Conservation (phyloP, 2,888 invertebrate species). For the Hedya salicella region DNA sequence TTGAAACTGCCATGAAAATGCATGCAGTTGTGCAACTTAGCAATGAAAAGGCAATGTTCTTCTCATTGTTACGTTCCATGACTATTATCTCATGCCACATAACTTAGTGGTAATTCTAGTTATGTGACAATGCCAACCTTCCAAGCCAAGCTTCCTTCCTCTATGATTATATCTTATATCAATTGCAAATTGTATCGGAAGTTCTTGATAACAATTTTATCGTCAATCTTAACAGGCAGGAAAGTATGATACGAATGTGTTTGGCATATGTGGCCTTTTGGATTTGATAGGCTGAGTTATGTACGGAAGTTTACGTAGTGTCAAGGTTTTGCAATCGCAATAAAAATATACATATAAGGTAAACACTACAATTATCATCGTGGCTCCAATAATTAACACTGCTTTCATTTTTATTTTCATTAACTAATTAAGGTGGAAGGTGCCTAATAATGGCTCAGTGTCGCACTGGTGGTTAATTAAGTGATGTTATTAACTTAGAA, state of each 20-base stretch:
- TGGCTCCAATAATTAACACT: too few species aligned
- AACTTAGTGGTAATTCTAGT: constrained; percentile 12
- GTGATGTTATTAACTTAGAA: too few species aligned
- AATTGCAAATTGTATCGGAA: constrained; percentile 16
- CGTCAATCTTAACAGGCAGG: not conserved
- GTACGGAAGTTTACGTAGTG: constrained; percentile 18
- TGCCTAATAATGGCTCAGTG: too few species aligned
- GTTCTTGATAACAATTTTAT: constrained; percentile 1
- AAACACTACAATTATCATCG: too few species aligned
- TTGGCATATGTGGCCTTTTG: not conserved
- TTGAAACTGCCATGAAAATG: not conserved
- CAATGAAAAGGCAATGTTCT: constrained; percentile 1
- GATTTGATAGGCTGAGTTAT: not conserved
- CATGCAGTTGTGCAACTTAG: constrained; percentile 2
- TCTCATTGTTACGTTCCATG: constrained; percentile 13
- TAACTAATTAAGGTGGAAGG: too few species aligned
- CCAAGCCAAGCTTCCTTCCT: constrained; percentile 25
- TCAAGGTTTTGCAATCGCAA: not conserved
- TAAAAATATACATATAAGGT: too few species aligned
- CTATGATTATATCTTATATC: not conserved
- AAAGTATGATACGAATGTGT: not conserved
- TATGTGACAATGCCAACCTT: constrained; percentile 24
- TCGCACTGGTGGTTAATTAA: too few species aligned
- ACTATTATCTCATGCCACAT: constrained; percentile 8
- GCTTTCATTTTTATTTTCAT: too few species aligned